Evolutionary conservation across 1,140 invertebrate species (phyloP).

Genomic region (Pteromalus puparum): DNA sequence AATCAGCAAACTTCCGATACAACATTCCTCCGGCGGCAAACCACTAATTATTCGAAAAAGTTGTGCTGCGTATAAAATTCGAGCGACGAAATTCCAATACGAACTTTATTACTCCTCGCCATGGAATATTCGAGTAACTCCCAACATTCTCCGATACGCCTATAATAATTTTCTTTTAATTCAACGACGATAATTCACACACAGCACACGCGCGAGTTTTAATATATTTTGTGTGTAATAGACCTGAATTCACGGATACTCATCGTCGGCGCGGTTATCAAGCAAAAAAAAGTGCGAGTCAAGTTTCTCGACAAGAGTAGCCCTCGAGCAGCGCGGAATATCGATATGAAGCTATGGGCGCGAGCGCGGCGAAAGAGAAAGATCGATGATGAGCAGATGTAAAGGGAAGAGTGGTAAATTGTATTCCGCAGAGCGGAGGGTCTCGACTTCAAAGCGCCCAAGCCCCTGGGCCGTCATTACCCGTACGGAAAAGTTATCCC

Average conservation of each 20-base stretch:
- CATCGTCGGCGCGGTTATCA: background rate
- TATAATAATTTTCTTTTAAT: background rate
- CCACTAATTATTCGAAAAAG: background rate
- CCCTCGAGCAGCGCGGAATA: too few species aligned
- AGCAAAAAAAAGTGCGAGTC: too few species aligned
- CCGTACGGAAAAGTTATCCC: constrained; percentile 39
- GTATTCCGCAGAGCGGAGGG: constrained; percentile 9
- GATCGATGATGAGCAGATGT: constrained; percentile 10
- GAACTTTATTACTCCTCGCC: background rate
- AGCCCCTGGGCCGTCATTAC: constrained; percentile 49
- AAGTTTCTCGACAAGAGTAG: too few species aligned
- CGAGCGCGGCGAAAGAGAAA: background rate
- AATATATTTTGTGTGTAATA: background rate
- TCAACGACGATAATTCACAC: background rate
- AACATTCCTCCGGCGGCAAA: background rate
- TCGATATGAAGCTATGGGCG: too few species aligned
- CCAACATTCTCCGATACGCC: background rate
- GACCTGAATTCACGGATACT: background rate
- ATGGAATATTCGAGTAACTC: background rate
- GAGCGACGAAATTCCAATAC: background rate
- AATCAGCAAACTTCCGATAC: background rate
- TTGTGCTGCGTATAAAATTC: background rate
- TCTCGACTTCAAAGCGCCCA: constrained; percentile 50
- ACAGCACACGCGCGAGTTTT: background rate
- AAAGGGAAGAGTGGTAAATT: constrained; percentile 24